Evolutionary conservation across 2,888 invertebrate genomes (phyloP).

Genomic region (Marasmarcha lunaedactyla): DNA sequence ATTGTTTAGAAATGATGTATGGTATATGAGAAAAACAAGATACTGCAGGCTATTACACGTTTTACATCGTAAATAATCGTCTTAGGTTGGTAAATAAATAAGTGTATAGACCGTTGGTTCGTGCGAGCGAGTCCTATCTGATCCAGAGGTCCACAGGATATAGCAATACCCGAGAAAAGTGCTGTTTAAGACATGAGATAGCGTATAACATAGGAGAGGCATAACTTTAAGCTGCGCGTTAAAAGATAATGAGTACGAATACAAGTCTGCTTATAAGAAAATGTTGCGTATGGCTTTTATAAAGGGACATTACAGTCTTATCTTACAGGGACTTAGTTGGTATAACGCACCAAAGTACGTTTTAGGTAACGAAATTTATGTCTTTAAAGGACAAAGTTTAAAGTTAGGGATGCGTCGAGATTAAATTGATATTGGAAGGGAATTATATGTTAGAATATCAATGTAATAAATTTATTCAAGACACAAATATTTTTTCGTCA

Average conservation of each 20-base stretch:
- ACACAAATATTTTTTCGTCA: too few relatives aligned
- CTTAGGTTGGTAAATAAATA: conserved; percentile 62
- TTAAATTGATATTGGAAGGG: not conserved
- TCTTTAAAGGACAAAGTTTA: conserved; percentile 36
- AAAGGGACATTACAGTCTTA: conserved; percentile 49
- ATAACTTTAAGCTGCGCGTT: conserved; percentile 54
- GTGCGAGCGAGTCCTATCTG: conserved; percentile 46
- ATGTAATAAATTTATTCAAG: too few relatives aligned
- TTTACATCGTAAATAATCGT: conserved; percentile 63
- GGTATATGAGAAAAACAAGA: conserved; percentile 47
- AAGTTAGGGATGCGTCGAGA: conserved; percentile 46
- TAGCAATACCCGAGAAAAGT: conserved; percentile 37
- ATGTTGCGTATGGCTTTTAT: conserved; percentile 45
- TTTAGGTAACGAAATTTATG: conserved; percentile 50
- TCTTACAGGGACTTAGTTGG: conserved; percentile 37
- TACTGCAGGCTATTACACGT: conserved; percentile 53
- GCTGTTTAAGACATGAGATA: conserved; percentile 52
- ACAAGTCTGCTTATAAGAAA: conserved; percentile 37
- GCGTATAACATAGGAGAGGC: conserved; percentile 45
- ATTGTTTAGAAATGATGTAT: conserved; percentile 45
- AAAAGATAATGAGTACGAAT: conserved; percentile 61
- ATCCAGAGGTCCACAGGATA: conserved; percentile 45
- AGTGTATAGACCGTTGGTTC: conserved; percentile 44
- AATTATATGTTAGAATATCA: too few relatives aligned
- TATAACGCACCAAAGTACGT: conserved; percentile 44